These are phyloP conservation scores for Resseliella maxima DNA, from an alignment of 2,888 invertebrate genomes.

Conservation along the genomic window DNA sequence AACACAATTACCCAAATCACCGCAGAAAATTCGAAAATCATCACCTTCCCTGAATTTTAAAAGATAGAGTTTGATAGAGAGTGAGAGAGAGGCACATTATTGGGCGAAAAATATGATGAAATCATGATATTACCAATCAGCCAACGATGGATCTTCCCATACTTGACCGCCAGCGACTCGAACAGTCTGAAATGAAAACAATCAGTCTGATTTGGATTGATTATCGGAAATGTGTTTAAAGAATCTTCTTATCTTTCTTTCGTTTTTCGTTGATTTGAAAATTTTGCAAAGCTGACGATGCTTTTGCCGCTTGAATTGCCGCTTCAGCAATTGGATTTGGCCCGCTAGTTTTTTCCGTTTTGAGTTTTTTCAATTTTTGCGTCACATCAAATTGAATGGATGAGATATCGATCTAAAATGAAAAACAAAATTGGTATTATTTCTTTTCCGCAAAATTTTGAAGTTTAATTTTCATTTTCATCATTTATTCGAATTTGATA, in stretches of 20 bases:
- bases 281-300: conserved; percentile 71
- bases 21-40: conserved; percentile 98
- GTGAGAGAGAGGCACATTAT: no score
- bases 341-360: conserved; percentile 73
- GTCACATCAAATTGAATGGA: conserved; percentile 71
- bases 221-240: no score
- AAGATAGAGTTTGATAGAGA: no score
- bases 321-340: conserved; percentile 73
- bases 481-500: no score
- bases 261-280: conserved; percentile 70
- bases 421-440: not conserved
- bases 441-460: not conserved
- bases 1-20: conserved; percentile 99
- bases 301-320: conserved; percentile 74
- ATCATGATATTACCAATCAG: no score
- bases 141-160: conserved; percentile 95
- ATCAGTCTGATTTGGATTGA: not conserved
- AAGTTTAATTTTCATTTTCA: not conserved
- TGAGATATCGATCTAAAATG: conserved; percentile 69
- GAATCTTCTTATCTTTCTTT: conserved; percentile 64
- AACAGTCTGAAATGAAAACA: conserved; percentile 72
- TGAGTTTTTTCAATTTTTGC: conserved; percentile 73
- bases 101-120: no score
- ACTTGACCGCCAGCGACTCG: conserved; percentile 92
- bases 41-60: no score